Conservation (phyloP, 2,797 vertebrate species). For the Tympanoctomys barrerae region DNA sequence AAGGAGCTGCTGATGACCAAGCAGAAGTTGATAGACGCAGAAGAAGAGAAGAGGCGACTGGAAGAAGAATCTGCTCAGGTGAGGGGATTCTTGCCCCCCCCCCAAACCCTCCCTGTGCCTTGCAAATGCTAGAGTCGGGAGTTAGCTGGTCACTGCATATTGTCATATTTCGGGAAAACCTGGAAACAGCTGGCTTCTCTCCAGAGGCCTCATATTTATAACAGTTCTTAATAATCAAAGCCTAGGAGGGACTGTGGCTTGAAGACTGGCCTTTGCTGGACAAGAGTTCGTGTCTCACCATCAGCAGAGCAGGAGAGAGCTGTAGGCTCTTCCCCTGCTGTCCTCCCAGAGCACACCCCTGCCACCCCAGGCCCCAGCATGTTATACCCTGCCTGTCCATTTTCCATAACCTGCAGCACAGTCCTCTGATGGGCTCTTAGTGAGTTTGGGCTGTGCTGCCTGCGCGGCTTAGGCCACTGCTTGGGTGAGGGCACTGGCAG, state of each 20-base stretch:
- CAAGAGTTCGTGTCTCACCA: background rate
- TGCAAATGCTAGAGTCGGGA: no score
- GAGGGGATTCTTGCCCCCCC: background rate
- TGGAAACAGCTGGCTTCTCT: background rate
- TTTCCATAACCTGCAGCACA: fast-evolving
- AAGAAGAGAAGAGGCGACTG: slow-evolving; percentile 97
- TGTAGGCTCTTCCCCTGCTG: background rate
- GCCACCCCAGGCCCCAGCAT: background rate
- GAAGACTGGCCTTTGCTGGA: background rate
- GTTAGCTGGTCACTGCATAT: background rate
- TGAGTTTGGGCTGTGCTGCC: background rate
- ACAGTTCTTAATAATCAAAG: slow-evolving; percentile 31
- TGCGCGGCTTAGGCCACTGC: background rate
- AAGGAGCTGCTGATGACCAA: slow-evolving; percentile 99
- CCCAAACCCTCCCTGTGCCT: background rate
- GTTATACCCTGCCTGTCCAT: background rate
- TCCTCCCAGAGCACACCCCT: background rate
- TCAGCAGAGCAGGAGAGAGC: background rate
- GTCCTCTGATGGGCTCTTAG: background rate
- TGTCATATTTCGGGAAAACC: background rate
- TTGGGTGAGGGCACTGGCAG: no score
- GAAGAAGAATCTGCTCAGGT: slow-evolving; percentile 98
- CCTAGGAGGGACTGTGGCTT: background rate
- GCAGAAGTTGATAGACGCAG: slow-evolving; percentile 98
- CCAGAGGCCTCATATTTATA: background rate